Conservation (phyloP, 2,888 invertebrate species). For the Smittia sp. region DNA sequence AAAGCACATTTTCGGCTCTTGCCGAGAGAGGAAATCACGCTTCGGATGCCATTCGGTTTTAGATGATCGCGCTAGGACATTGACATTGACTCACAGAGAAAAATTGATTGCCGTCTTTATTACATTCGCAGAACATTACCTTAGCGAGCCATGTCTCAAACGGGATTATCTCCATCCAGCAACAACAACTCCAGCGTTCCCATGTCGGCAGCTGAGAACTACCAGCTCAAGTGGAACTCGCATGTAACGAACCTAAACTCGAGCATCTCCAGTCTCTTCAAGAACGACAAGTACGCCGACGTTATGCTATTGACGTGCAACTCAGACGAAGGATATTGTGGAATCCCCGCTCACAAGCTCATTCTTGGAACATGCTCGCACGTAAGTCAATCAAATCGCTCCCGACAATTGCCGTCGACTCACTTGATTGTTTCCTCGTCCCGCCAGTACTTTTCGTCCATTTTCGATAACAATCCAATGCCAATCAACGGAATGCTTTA, state of each 20-base stretch:
- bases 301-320: slow-evolving; percentile 69
- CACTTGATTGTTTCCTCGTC: slow-evolving; percentile 22
- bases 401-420: background rate
- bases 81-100: slow-evolving; percentile 31
- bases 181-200: slow-evolving; percentile 53
- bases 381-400: slow-evolving; percentile 45
- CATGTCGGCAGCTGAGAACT: slow-evolving; percentile 65
- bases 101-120: slow-evolving; percentile 35
- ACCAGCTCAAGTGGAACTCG: slow-evolving; percentile 86
- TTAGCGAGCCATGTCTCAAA: slow-evolving; percentile 33
- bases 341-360: slow-evolving; percentile 81
- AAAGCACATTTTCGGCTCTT: slow-evolving; percentile 2
- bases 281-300: slow-evolving; percentile 77
- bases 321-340: slow-evolving; percentile 57
- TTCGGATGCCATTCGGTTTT: background rate
- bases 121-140: slow-evolving; percentile 31
- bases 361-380: slow-evolving; percentile 79
- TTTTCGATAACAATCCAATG: slow-evolving; percentile 51
- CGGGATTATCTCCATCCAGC: slow-evolving; percentile 36
- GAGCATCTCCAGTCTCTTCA: slow-evolving; percentile 69
- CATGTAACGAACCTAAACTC: slow-evolving; percentile 78
- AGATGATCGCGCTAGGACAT: slow-evolving; percentile 24
- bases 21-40: background rate
- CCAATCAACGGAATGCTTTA: slow-evolving; percentile 57
- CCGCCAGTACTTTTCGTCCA: slow-evolving; percentile 51